A percentile compares a stretch with the other conserved stretches of the same genome.
These are phyloP conservation scores for Acomys russatus DNA, from an alignment of 2,797 vertebrate species.

Conservation along the genomic window DNA sequence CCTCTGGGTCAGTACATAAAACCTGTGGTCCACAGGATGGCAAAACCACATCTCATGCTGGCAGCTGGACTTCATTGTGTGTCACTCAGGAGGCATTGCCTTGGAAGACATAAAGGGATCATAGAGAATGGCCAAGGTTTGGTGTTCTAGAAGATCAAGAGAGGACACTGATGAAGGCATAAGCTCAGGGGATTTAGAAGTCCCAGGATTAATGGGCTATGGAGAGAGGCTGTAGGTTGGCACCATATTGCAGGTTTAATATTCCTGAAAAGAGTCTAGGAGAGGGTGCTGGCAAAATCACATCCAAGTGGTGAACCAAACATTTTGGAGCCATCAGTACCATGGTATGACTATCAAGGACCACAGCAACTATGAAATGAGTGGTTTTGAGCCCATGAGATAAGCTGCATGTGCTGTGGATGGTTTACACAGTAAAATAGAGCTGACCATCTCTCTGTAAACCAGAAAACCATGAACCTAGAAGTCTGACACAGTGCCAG, in stretches of 20 bases:
- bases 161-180: neutral
- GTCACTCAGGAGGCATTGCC: neutral
- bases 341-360: neutral
- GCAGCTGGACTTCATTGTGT: neutral
- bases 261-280: neutral
- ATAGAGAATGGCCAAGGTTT: neutral
- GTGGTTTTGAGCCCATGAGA: neutral
- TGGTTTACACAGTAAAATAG: neutral
- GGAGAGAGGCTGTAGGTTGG: neutral
- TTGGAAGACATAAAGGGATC: neutral
- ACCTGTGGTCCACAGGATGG: neutral
- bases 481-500: neutral
- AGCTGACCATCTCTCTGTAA: neutral
- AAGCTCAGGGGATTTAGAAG: neutral
- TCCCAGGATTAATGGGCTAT: neutral
- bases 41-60: neutral
- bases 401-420: neutral
- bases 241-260: neutral
- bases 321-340: neutral
- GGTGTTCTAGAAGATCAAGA: neutral
- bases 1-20: neutral
- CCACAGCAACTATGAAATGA: neutral
- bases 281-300: neutral
- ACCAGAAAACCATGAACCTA: neutral
- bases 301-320: neutral